Conservation (phyloP, 2,113 vertebrate species). For the Mellivora capensis region DNA sequence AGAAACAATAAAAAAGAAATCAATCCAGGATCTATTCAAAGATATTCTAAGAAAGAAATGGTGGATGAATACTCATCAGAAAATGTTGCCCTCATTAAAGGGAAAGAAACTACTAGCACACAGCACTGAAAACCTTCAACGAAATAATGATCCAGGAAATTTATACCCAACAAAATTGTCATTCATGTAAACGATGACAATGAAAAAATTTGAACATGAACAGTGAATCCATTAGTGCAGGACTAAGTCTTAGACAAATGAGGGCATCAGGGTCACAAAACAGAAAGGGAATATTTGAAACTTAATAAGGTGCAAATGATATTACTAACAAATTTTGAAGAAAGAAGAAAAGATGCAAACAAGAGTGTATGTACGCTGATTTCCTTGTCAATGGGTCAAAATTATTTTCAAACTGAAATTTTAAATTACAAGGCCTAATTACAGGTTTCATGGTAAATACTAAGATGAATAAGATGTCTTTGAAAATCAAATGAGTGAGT, state of each 20-base stretch:
- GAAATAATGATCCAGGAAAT: background rate
- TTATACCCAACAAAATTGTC: background rate
- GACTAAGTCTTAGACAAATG: background rate
- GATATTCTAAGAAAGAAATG: background rate
- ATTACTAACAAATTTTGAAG: background rate
- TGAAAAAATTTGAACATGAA: background rate
- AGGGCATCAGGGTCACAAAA: background rate
- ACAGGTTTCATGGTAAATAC: background rate
- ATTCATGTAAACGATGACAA: background rate
- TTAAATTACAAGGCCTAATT: background rate
- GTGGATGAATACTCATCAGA: background rate
- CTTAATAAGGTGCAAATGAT: background rate
- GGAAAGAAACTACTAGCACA: background rate
- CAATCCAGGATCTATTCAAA: background rate
- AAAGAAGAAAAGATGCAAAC: background rate
- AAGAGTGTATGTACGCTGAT: background rate
- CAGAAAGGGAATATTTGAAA: background rate
- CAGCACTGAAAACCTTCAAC: background rate
- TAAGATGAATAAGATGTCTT: background rate
- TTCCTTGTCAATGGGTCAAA: background rate
- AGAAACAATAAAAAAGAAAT: background rate
- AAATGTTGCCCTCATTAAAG: background rate
- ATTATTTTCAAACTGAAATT: background rate
- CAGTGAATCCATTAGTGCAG: background rate
- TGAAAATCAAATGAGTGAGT: background rate